Evolutionary conservation across 2,888 invertebrate species (phyloP).

Genomic region (Plusia festucae): DNA sequence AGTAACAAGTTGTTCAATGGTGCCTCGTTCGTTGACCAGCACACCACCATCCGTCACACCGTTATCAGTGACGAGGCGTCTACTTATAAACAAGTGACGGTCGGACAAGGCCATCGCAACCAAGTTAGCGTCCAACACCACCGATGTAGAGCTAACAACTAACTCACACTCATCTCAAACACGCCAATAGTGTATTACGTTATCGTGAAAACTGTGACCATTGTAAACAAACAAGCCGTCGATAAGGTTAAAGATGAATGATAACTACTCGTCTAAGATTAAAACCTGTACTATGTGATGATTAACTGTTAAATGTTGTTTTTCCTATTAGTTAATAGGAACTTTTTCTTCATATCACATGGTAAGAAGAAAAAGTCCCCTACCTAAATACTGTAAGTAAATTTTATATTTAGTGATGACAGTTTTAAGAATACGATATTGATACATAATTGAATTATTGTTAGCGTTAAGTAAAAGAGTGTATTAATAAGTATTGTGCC

Average conservation of each 20-base stretch:
- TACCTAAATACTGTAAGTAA: too few species aligned
- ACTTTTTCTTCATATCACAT: too few species aligned
- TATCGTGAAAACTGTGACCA: slow-evolving; percentile 48
- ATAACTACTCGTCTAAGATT: neutral
- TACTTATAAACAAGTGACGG: slow-evolving; percentile 83
- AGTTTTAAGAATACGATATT: too few species aligned
- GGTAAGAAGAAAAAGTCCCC: too few species aligned
- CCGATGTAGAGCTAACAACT: slow-evolving; percentile 60
- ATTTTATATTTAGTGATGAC: too few species aligned
- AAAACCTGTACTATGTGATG: neutral
- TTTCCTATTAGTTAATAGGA: too few species aligned
- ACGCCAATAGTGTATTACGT: slow-evolving; percentile 46
- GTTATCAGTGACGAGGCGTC: slow-evolving; percentile 86
- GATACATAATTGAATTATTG: too few species aligned
- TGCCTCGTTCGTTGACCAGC: slow-evolving; percentile 89
- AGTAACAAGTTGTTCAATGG: slow-evolving; percentile 87
- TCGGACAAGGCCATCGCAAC: slow-evolving; percentile 67
- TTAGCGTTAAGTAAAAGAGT: too few species aligned
- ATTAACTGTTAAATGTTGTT: neutral
- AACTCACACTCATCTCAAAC: slow-evolving; percentile 52
- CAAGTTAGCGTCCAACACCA: slow-evolving; percentile 59
- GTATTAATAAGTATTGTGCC: too few species aligned
- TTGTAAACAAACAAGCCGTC: slow-evolving; percentile 58
- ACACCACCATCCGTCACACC: slow-evolving; percentile 89
- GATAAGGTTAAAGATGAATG: slow-evolving; percentile 44